Base-by-base conservation (phyloP, 2,797 vertebrate species). In the Falco columbarius region DNA sequence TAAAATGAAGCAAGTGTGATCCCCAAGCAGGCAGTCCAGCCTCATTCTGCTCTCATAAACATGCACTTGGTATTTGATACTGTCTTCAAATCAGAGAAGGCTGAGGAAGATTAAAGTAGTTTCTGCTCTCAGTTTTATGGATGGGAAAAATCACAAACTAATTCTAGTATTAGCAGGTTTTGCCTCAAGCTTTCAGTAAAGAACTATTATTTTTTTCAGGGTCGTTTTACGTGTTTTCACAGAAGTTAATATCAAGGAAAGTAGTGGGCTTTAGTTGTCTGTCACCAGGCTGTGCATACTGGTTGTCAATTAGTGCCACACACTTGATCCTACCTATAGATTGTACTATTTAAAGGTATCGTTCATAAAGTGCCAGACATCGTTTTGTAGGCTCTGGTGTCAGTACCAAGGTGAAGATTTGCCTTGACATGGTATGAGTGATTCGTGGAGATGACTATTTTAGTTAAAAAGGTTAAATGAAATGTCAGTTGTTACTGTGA, bases 401-500 rank as follows among this genome's bases (percentile, higher is more conserved):
- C 29, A 17, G 67, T 94, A 93, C 93, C 32, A 47, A 36, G 89
- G 52, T 94, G 75, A 96, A 97, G 56, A 95, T 91, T 97, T 96
- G 59, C 38, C 80, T 98, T 96, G 90, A 42, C 66, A 18, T 89
- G 63, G 62, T n/a, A 46, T 40, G 44, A 96, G 88, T 49, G 16
- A 96, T 95, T 98, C 11, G 13, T 71, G 76, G 85, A 97, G 89
- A 95, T 95, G 93, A 96, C 81, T 95, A 17, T 97, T 97, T 98
- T 96, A 95, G 85, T 95, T 92, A 70, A 96, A 97, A 98, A 97
- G 76, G 68, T 97, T 96, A 97, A 97, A 94, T 93, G 93, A 96
- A 98, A 96, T 97, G 95, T 93, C 96, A 96, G 46, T 95, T 90
- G 44, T 97, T 97, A 90, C 96, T 97, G 89, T 67, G 90, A 94